Evolutionary conservation across 2,888 invertebrate species (phyloP), one percentile per base, ranked within the genome.

Genomic region (Laothoe populi): DNA sequence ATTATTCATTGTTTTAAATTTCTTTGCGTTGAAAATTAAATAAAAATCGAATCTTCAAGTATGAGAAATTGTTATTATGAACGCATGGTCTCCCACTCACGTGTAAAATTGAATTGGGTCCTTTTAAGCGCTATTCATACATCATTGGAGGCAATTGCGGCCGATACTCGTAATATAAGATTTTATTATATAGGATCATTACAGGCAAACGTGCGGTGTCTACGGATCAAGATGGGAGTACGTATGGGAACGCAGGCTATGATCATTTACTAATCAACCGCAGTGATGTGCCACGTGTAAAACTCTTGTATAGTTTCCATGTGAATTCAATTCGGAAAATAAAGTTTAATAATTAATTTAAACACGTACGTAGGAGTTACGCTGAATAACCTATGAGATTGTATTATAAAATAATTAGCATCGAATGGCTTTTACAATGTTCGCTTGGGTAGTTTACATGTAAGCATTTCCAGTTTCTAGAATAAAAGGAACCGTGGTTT

Each of bases 111-210:
- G 78, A 83, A 86, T 83, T 79, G 74, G 72, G 82, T 79, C 78
- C 75, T 82, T 79, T 81, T 76, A 80, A 79, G 76, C 68, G 78
- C 78, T 82, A 78, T 83, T 82, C 79, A 81, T 84, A 86, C 82
- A 84, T 82, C 80, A 83, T 84, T 84, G 81, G 71, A 73, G 79
- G 80, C 79, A 80, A 87, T 87, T 80, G 77, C 77, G 76, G 74
- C 71, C 79, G 79, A 84, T 84, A 82, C 81, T 80, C 72, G 79
- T 87, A 86, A 88, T 90, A 88, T 90, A 88, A 84, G 83, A 84
- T 87, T 89, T 87, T 87, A 88, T 89, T 88, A 89, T 84, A 87
- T 84, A 83, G 80, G 74, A 77, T 80, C 83, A 90, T 90, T 90
- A 90, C 77, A 78, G 75, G 84, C 68, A 82, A 81, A 87, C 88